phyloP scores from a whole-genome alignment of 1,140 invertebrate genomes.

The Euura saliciscinereae region DNA sequence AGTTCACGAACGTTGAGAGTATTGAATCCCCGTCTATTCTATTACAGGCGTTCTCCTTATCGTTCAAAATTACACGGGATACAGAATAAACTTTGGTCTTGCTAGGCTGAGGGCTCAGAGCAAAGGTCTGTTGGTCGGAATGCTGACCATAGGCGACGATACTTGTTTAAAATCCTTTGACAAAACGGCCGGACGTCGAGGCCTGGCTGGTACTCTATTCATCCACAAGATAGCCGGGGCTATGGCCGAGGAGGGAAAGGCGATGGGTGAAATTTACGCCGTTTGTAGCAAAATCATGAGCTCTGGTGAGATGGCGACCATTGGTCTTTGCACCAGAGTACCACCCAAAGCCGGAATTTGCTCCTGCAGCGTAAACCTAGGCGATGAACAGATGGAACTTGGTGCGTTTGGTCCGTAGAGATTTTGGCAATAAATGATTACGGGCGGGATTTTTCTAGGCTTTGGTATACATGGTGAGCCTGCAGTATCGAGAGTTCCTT shows the following conservation, averaged over 20 bases:
- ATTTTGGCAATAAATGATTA: not conserved
- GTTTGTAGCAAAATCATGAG: conserved; percentile 42
- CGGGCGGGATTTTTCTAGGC: conserved; percentile 49
- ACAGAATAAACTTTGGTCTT: conserved; percentile 69
- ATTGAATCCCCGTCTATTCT: conserved; percentile 13
- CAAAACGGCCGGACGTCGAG: conserved; percentile 58
- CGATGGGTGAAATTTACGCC: conserved; percentile 56
- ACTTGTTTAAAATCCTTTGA: conserved; percentile 51
- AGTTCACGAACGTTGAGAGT: conserved; percentile 9
- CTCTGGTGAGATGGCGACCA: conserved; percentile 31
- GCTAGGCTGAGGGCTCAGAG: conserved; percentile 60
- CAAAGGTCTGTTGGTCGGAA: conserved; percentile 54
- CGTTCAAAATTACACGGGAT: conserved; percentile 70
- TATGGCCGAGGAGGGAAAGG: conserved; percentile 65
- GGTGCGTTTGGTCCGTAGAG: conserved; percentile 49
- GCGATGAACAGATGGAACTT: conserved; percentile 64
- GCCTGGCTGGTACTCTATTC: conserved; percentile 67
- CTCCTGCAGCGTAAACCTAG: conserved; percentile 29
- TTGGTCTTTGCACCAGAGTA: conserved; percentile 32
- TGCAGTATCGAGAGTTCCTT: conserved; percentile 56
- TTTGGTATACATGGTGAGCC: conserved; percentile 71
- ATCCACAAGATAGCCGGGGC: conserved; percentile 73
- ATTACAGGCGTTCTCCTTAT: conserved; percentile 65
- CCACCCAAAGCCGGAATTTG: conserved; percentile 12
- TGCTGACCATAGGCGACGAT: conserved; percentile 53